Evolutionary conservation across 2,113 vertebrate species (phyloP), one percentile per base, ranked within the genome.

Genomic region (Apodemus speciosus): DNA sequence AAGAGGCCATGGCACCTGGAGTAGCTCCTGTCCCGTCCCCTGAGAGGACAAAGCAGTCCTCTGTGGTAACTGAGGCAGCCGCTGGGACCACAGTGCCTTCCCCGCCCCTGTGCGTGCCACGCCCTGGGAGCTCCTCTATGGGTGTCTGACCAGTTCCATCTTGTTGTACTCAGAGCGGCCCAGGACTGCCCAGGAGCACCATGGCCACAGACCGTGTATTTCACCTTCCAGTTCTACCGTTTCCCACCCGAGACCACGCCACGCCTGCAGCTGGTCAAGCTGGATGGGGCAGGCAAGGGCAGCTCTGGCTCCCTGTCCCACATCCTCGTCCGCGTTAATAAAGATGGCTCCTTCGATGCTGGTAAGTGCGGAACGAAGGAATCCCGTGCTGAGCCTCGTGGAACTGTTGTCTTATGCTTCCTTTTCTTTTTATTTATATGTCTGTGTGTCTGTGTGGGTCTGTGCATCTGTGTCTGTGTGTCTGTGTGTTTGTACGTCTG

Each of bases 171-270:
- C 97, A 99, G 99, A 97, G 92, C 97, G 32, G 94, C 97, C 20
- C 94, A 95, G 89, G 96, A 97, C 0, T 62, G 94, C 0, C 9
- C 58, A 2, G 95, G 96, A 43, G 69, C 91, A 0, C 97, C 95
- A 0, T 99, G 98, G 99, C 99, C 99, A 0, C 92, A 90, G 73
- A 98, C 98, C 4, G 77, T 99, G 95, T 98, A 99, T 96, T 98
- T 99, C 97, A 99, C 99, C 89, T 99, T 99, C 98, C 99, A 99
- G 98, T 99, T 99, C 95, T 99, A 99, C 96, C 99, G 99, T 27
- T 99, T 99, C 77, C 98, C 99, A 0, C 98, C 98, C 0, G 97
- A 98, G 77, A 99, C 98, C 2, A 99, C 99, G 0, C 98, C 99
- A 0, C 98, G 98, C 14, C 98, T 99, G 89, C 98, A 98, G 96